Percentiles rank a stretch among this genome's conserved stretches.
Evolutionary conservation across 2,113 vertebrate genomes (phyloP).

Genomic region (Thymallus thymallus): DNA sequence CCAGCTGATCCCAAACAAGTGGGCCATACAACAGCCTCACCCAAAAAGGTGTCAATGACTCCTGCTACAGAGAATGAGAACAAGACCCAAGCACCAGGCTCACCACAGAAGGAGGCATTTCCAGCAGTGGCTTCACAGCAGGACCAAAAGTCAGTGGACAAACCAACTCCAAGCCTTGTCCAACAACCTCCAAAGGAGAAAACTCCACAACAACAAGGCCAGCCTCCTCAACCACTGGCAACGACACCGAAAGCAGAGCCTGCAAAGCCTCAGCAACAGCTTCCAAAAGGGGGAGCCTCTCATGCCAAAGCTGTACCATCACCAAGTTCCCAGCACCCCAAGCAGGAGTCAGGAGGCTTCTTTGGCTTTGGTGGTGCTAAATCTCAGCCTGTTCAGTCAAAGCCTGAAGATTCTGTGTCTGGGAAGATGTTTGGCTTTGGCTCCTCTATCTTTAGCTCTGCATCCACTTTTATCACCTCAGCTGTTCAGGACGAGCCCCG

Average conservation of each 20-base stretch:
- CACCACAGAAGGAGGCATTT: constrained; percentile 30
- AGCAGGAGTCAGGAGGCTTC: constrained; percentile 73
- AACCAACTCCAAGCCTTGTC: constrained; percentile 2
- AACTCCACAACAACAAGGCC: constrained; percentile 21
- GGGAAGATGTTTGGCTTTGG: constrained; percentile 75
- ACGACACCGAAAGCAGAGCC: constrained; percentile 55
- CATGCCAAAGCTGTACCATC: background rate
- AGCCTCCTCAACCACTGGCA: constrained; percentile 35
- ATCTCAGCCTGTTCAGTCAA: constrained; percentile 56
- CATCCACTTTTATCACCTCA: constrained; percentile 25
- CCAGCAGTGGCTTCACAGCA: constrained; percentile 36
- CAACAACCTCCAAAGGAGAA: constrained; percentile 1
- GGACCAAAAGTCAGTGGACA: constrained; percentile 26
- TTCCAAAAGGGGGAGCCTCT: background rate
- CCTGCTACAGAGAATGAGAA: no score
- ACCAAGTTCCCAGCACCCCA: constrained; percentile 36
- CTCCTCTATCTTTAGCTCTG: constrained; percentile 71
- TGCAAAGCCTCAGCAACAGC: background rate
- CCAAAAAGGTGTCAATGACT: no score
- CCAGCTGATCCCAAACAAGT: no score
- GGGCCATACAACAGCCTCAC: no score
- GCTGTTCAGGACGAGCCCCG: constrained; percentile 66
- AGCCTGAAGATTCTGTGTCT: constrained; percentile 56
- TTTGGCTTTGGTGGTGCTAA: constrained; percentile 53
- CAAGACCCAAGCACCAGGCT: background rate